Percentiles rank a stretch among this genome's conserved stretches.
phyloP scores from a whole-genome alignment of 1,140 invertebrate genomes.

The Plectrocnemia conspersa region DNA sequence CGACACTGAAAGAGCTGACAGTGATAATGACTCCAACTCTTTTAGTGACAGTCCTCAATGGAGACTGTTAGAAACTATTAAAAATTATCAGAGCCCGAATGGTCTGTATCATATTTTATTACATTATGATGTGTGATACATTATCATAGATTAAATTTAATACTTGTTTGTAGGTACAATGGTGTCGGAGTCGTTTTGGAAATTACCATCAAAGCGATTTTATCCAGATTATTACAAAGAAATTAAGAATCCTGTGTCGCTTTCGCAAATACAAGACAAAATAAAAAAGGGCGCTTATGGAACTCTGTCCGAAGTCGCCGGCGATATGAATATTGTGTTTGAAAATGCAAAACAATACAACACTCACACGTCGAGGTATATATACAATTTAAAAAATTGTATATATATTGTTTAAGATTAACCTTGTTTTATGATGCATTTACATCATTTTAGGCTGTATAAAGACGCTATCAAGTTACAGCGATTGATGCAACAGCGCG shows the following conservation, averaged over 20 bases:
- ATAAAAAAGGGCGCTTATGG: constrained; percentile 82
- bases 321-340: constrained; percentile 97
- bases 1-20: constrained; percentile 58
- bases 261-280: constrained; percentile 89
- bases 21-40: constrained; percentile 56
- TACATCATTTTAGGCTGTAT: too few species aligned
- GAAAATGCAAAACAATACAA: constrained; percentile 97
- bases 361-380: constrained; percentile 69
- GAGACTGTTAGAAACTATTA: constrained; percentile 74
- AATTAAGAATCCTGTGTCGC: constrained; percentile 92
- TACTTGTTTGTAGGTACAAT: constrained; percentile 59
- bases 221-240: constrained; percentile 98
- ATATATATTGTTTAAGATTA: too few species aligned
- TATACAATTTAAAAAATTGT: too few species aligned
- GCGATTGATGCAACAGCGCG: constrained; percentile 73
- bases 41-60: constrained; percentile 67
- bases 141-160: too few species aligned
- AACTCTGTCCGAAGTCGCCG: constrained; percentile 83
- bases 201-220: constrained; percentile 80
- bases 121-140: not conserved
- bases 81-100: constrained; percentile 62
- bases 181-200: constrained; percentile 87
- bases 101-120: constrained; percentile 44
- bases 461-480: constrained; percentile 62
- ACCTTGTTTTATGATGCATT: too few species aligned